Evolutionary conservation across 2,797 vertebrate genomes (phyloP).

Genomic region (Aldrovandia affinis): DNA sequence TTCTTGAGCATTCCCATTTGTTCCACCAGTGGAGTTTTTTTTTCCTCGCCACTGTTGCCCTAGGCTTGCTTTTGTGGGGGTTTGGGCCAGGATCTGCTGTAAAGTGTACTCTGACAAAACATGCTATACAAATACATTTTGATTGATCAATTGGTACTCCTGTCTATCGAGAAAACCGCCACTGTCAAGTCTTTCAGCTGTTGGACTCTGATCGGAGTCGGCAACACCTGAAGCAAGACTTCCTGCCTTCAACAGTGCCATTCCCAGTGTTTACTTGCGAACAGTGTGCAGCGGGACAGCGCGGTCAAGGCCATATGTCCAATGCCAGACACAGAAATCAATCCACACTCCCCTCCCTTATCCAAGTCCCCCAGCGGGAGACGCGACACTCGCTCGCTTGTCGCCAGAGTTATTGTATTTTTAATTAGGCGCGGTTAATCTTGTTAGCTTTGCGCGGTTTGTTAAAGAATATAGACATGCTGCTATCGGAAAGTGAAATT

Average conservation of each 20-base stretch:
- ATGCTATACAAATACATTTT: too few relatives aligned
- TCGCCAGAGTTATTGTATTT: slow-evolving; percentile 72
- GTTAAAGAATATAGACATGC: slow-evolving; percentile 61
- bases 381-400: slow-evolving; percentile 56
- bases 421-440: slow-evolving; percentile 67
- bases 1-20: too few relatives aligned
- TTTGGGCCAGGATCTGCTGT: too few relatives aligned
- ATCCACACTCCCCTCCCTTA: slow-evolving; percentile 50
- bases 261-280: slow-evolving; percentile 10
- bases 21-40: too few relatives aligned
- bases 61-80: too few relatives aligned
- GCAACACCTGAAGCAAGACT: neutral
- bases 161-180: slow-evolving; percentile 28
- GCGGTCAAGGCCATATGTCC: slow-evolving; percentile 40
- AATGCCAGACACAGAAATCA: slow-evolving; percentile 53
- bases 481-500: slow-evolving; percentile 43
- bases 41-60: too few relatives aligned
- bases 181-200: slow-evolving; percentile 45
- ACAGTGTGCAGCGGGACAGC: neutral
- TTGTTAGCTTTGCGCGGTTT: slow-evolving; percentile 56
- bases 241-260: slow-evolving; percentile 19
- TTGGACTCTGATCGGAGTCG: slow-evolving; percentile 21
- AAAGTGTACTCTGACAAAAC: too few relatives aligned
- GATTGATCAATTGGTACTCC: too few relatives aligned
- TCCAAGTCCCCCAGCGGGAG: slow-evolving; percentile 56